Evolutionary conservation across 2,113 vertebrate genomes (phyloP), one percentile per base, ranked within the genome.

Genomic region (Nyctereutes procyonoides): DNA sequence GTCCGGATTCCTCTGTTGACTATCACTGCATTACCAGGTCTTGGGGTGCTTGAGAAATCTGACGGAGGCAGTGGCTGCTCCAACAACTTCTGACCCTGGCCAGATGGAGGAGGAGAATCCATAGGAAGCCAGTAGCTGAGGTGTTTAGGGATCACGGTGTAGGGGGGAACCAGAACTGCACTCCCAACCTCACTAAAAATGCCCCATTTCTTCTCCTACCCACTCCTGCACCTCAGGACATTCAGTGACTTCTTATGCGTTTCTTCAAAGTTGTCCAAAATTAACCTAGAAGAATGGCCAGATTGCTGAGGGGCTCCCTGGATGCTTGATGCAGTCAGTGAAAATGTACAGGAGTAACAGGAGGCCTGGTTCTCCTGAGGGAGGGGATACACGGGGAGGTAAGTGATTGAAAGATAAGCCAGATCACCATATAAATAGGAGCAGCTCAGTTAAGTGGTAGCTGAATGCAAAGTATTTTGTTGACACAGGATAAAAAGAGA

Each of bases 161-260:
- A 6, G 53, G 5, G 6, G 35, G 10, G n/a, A 10, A 7, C 8
- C 12, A 6, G 2, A 32, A 28, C 0, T 24, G 22, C 16, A 28
- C 35, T 22, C 4, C 28, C 8, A 5, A 0, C 12, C 19, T 48
- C 30, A 13, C 30, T 8, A 17, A 0, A 0, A 28, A 55, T 4
- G 11, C 53, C 1, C 35, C 16, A 0, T 35, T 35, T 60, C 24
- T 28, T 73, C 32, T 28, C 14, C 14, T 32, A 22, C 15, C 51
- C 0, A 2, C 19, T 38, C 58, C 67, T 51, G 4, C 3, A 13
- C 51, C 74, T 56, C 30, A 12, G 65, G 15, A 69, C 13, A 4
- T 12, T 12, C 60, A 24, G 26, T 2, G 51, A 55, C 53, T 55
- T 62, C 14, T 7, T 17, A 14, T 1, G 20, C 28, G 48, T 74